These are phyloP conservation scores for Platycnemis pennipes DNA, from an alignment of 2,888 invertebrate species.

Conservation along the genomic window DNA sequence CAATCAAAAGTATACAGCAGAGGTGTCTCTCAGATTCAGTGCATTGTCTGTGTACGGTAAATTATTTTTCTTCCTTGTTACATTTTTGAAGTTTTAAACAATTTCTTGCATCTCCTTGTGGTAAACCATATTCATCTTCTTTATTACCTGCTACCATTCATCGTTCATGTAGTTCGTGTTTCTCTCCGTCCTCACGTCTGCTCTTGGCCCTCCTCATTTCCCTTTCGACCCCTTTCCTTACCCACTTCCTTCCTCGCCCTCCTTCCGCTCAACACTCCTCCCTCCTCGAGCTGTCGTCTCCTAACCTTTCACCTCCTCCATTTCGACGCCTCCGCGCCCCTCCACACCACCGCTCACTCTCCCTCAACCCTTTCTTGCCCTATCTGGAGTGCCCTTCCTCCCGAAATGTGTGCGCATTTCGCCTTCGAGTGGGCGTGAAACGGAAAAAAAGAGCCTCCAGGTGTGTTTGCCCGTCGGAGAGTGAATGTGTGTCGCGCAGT, in stretches of 20 bases:
- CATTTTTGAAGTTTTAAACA: neutral
- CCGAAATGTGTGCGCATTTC: conserved; percentile 48
- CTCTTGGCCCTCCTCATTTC: neutral
- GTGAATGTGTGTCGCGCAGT: conserved; percentile 59
- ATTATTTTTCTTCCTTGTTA: too few relatives aligned
- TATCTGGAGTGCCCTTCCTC: conserved; percentile 4
- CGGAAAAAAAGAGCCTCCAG: conserved; percentile 59
- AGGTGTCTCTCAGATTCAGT: too few relatives aligned
- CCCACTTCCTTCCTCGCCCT: neutral
- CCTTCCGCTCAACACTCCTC: neutral
- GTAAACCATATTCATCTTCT: neutral
- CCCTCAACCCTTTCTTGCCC: conserved; percentile 20
- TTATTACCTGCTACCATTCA: too few relatives aligned
- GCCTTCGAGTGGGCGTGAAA: conserved; percentile 50
- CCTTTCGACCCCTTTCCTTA: too few relatives aligned
- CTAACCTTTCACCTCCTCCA: too few relatives aligned
- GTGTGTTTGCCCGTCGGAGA: conserved; percentile 65
- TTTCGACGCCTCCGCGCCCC: too few relatives aligned
- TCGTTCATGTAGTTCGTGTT: too few relatives aligned
- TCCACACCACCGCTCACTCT: neutral
- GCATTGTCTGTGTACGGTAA: too few relatives aligned
- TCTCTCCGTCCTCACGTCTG: neutral
- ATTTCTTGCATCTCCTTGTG: neutral
- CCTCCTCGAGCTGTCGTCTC: neutral
- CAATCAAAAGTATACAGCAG: too few relatives aligned